Percentiles rank a stretch among this genome's conserved stretches.
Conservation (phyloP, 2,888 invertebrate genomes). For the Cerastoderma edule region DNA sequence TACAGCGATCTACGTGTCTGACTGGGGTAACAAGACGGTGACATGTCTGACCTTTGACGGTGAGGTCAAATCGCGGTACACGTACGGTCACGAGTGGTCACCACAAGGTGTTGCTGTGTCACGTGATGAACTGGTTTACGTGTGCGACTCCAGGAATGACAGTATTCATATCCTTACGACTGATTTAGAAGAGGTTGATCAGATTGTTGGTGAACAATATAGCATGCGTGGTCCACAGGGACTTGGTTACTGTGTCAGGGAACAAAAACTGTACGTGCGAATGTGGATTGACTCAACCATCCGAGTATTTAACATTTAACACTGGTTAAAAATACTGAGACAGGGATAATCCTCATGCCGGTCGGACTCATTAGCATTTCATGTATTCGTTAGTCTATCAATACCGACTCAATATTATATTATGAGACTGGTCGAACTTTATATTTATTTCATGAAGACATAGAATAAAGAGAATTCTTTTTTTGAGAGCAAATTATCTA, state of each 20-base stretch:
- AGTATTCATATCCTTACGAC: background rate
- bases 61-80: background rate
- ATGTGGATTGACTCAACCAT: too few relatives aligned
- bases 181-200: background rate
- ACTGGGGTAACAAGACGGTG: background rate
- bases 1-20: background rate
- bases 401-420: too few relatives aligned
- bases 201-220: background rate
- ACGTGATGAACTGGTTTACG: background rate
- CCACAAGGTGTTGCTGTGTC: background rate
- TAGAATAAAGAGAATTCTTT: too few relatives aligned
- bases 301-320: too few relatives aligned
- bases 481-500: too few relatives aligned
- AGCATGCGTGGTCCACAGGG: background rate
- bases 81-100: background rate
- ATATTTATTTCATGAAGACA: too few relatives aligned
- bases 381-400: too few relatives aligned
- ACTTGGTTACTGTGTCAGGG: background rate
- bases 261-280: too few relatives aligned
- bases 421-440: too few relatives aligned
- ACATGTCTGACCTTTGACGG: constrained; percentile 1
- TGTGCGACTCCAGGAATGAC: background rate
- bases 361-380: too few relatives aligned
- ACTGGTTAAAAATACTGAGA: too few relatives aligned
- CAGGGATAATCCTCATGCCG: too few relatives aligned